Conservation (phyloP, 2,888 invertebrate genomes). For the Eilema sororculum region DNA sequence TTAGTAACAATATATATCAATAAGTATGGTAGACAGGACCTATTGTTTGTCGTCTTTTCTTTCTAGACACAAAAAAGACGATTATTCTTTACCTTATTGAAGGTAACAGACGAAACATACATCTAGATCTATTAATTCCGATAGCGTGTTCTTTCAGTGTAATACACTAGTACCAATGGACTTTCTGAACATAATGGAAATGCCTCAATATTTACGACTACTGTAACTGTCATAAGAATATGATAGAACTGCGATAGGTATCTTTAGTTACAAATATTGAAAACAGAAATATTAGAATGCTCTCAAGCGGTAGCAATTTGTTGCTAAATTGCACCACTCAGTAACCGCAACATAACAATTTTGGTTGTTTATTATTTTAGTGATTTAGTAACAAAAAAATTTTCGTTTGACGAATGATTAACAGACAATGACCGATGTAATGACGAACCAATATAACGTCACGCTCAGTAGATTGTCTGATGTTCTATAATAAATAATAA, state of each 20-base stretch:
- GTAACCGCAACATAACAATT: constrained; percentile 22
- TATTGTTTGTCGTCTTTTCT: too few relatives aligned
- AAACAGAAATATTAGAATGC: background rate
- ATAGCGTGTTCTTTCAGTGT: too few relatives aligned
- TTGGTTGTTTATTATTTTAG: background rate
- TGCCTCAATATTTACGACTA: too few relatives aligned
- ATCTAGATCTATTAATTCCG: too few relatives aligned
- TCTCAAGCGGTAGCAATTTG: background rate
- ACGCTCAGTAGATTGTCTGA: background rate
- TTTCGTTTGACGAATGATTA: background rate
- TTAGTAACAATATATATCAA: too few relatives aligned
- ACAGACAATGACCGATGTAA: background rate
- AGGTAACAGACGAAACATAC: too few relatives aligned
- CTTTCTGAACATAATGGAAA: too few relatives aligned
- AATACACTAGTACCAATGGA: too few relatives aligned
- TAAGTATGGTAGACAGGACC: too few relatives aligned
- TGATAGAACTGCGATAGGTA: too few relatives aligned
- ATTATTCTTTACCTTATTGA: too few relatives aligned
- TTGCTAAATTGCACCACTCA: constrained; percentile 17
- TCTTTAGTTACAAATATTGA: background rate
- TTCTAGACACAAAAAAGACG: too few relatives aligned
- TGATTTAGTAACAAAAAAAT: background rate
- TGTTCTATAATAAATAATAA: background rate
- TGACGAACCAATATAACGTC: background rate
- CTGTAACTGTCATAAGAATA: background rate